Base-by-base conservation (phyloP, 1,140 invertebrate genomes). In the Cherax destructor region DNA sequence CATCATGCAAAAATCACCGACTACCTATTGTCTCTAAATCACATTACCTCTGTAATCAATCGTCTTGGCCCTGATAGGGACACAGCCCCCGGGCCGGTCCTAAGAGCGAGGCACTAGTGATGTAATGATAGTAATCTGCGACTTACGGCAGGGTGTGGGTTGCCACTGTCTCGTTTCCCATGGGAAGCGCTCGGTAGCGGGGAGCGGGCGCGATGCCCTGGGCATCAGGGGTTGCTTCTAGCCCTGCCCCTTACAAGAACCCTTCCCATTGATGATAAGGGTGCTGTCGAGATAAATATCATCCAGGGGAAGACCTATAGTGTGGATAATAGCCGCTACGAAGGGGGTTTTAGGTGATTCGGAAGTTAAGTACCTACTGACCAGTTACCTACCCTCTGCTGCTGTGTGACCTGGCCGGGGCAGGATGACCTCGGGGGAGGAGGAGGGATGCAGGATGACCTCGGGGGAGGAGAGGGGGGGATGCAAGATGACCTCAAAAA, bases 11-110 rank as follows among this genome's bases (percentile, higher is more conserved):
- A 52, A 88, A 88, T 50, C 86, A 65, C 86, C 52, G 49, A 88
- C 86, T 80, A 88, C 78, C 78, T 84, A 84, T 84, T 79, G 74
- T 24, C 52, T 65, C 59, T 88, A 88, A 88, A 88, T 88, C 86
- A 81, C 59, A 77, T 11, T 41, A 80, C 78, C 77, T 80, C 80
- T 80, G 77, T 81, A 88, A 88, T 88, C 86, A 80, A 49, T 88
- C 86, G 56, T 41, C 77, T 80, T 47, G 77, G 16, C 77, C 77
- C 49, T 30, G 59, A 80, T 56, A n/a, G 59, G 30, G 76, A 0
- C 50, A 47, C 41, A 61, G 30, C 30, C 77, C 24, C 76, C 59
- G 47, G 6, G 30, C 9, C 11, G 86, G 5, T 41, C 77, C n/a
- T 88, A 80, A 79, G 77, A 59, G 59, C 86, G 78, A 78, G 24